These are phyloP conservation scores for Bubo blakistoni DNA, from an alignment of 2,113 vertebrate genomes.

Conservation along the genomic window DNA sequence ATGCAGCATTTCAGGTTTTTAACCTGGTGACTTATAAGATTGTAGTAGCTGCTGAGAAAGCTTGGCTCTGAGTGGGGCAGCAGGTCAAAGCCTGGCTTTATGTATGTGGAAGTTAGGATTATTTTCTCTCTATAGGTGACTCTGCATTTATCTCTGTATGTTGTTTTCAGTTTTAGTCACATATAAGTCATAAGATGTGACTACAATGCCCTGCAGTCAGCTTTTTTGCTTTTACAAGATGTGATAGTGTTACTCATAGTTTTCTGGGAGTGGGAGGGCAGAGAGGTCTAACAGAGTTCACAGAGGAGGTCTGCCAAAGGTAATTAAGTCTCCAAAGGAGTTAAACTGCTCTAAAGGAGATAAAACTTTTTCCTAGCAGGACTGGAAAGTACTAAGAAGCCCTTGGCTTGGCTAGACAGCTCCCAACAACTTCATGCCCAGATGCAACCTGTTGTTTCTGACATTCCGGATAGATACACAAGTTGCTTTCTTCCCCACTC, in stretches of 20 bases:
- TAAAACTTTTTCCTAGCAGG: neutral
- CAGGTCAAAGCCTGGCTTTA: neutral
- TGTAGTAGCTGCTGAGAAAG: neutral
- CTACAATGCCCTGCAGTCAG: neutral
- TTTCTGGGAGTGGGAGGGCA: neutral
- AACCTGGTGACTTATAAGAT: neutral
- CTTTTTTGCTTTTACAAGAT: neutral
- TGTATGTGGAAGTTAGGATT: neutral
- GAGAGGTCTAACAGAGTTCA: neutral
- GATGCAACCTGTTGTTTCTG: neutral
- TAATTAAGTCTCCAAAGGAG: neutral
- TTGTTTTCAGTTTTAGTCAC: neutral
- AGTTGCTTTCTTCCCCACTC: neutral
- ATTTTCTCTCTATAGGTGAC: neutral
- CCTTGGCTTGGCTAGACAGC: neutral
- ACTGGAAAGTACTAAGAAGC: neutral
- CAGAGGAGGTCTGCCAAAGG: neutral
- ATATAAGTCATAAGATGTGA: neutral
- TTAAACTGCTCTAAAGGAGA: neutral
- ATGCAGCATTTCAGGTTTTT: neutral
- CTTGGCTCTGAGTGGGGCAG: fast-evolving
- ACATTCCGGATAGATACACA: neutral
- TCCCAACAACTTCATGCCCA: fast-evolving
- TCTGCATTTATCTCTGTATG: neutral
- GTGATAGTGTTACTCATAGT: neutral